Conservation (phyloP, 2,888 invertebrate genomes). For the Seladonia tumulorum region DNA sequence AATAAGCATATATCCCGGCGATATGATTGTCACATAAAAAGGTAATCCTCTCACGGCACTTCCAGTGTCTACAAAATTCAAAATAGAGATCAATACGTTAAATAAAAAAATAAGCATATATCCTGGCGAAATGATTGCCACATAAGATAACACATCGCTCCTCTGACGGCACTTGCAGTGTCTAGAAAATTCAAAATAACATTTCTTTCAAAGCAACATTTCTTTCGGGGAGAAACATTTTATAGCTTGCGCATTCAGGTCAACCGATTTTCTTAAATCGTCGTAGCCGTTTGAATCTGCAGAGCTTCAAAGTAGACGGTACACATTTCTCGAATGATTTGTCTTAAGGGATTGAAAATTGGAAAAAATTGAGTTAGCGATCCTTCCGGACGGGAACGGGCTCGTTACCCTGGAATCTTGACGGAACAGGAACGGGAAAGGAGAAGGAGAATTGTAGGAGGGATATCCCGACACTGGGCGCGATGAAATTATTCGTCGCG, state of each 20-base stretch:
- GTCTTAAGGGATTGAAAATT: background rate
- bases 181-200: too few species aligned
- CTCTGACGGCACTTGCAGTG: too few species aligned
- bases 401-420: background rate
- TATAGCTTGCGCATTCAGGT: background rate
- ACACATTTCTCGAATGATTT: background rate
- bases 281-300: background rate
- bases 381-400: background rate
- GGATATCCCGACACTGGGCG: background rate
- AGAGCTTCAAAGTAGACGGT: background rate
- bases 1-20: too few species aligned
- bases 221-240: background rate
- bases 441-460: background rate
- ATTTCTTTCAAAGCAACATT: too few species aligned
- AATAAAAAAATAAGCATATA: too few species aligned
- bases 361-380: background rate
- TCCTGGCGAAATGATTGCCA: too few species aligned
- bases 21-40: too few species aligned
- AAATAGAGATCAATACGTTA: too few species aligned
- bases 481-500: slow-evolving; percentile 28
- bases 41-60: too few species aligned
- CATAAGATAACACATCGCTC: background rate
- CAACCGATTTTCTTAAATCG: accelerated
- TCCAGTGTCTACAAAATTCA: too few species aligned
- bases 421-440: background rate